Evolutionary conservation across 2,113 vertebrate species (phyloP).

Genomic region (Calidris pygmaea): DNA sequence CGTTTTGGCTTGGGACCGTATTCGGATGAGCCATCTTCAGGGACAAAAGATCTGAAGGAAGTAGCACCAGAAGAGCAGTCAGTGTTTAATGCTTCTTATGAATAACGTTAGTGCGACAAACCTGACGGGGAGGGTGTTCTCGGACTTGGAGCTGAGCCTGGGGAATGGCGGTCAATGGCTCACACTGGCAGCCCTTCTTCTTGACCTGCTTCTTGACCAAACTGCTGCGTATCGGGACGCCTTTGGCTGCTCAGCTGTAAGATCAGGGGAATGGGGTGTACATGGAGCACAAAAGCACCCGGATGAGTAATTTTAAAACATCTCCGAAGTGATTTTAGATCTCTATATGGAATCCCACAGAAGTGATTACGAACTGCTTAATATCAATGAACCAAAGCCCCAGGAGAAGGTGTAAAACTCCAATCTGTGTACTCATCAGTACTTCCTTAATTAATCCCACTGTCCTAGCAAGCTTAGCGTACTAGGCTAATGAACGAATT

Average conservation of each 20-base stretch:
- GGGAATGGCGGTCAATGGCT: fast-evolving
- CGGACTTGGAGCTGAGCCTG: fast-evolving
- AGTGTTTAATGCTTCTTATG: neutral
- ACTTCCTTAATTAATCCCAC: neutral
- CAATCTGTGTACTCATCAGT: neutral
- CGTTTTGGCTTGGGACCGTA: neutral
- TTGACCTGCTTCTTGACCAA: neutral
- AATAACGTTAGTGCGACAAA: neutral
- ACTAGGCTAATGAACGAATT: neutral
- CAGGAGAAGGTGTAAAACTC: neutral
- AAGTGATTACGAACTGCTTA: neutral
- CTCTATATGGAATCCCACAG: neutral
- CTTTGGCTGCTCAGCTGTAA: fast-evolving
- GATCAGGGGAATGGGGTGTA: fast-evolving
- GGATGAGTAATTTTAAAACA: neutral
- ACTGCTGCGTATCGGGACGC: neutral
- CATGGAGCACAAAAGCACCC: fast-evolving
- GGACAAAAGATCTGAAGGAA: neutral
- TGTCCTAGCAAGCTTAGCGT: neutral
- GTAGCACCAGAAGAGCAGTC: neutral
- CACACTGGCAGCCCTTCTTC: neutral
- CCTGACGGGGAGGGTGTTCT: neutral
- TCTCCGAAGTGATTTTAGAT: neutral
- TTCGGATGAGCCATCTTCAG: slow-evolving; percentile 1
- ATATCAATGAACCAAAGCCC: neutral